A percentile compares a stretch with the other conserved stretches of the same genome.
phyloP scores from a whole-genome alignment of 1,140 invertebrate genomes.

The Temnothorax curvispinosus region DNA sequence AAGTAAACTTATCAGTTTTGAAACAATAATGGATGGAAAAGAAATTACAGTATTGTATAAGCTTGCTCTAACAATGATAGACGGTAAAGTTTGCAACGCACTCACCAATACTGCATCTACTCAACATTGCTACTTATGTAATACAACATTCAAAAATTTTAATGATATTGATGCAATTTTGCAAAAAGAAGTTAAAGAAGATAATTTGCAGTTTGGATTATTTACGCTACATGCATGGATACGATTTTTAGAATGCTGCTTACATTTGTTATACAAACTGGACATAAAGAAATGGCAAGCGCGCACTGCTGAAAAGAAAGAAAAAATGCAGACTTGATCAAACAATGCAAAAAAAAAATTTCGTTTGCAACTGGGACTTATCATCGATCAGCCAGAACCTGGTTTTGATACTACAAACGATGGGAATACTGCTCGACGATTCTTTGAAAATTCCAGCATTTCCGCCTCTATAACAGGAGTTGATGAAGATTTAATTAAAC shows the following conservation, averaged over 20 bases:
- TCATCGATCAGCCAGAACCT: conserved; percentile 13
- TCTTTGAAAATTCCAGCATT: not conserved
- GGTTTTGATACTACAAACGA: too few relatives aligned
- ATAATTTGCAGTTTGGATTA: conserved; percentile 77
- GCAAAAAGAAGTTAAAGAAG: conserved; percentile 63
- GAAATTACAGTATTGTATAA: too few relatives aligned
- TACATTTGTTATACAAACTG: conserved; percentile 78
- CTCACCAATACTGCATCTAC: too few relatives aligned
- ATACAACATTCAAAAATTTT: conserved; percentile 73
- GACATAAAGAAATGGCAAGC: conserved; percentile 72
- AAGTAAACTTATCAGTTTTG: too few relatives aligned
- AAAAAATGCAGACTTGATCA: not conserved
- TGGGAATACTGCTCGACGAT: too few relatives aligned
- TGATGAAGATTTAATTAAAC: conserved; percentile 58
- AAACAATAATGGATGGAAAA: too few relatives aligned
- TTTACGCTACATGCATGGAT: conserved; percentile 80
- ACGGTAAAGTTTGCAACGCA: too few relatives aligned
- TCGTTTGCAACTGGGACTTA: not conserved
- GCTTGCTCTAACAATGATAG: too few relatives aligned
- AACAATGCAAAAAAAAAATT: conserved; percentile 10
- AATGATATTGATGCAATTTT: conserved; percentile 76
- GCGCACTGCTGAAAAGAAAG: not conserved
- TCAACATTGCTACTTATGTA: too few relatives aligned
- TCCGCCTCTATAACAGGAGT: conserved; percentile 74
- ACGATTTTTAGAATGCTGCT: conserved; percentile 77